Evolutionary conservation across 2,888 invertebrate species (phyloP).

Genomic region (Hypsopygia costalis): DNA sequence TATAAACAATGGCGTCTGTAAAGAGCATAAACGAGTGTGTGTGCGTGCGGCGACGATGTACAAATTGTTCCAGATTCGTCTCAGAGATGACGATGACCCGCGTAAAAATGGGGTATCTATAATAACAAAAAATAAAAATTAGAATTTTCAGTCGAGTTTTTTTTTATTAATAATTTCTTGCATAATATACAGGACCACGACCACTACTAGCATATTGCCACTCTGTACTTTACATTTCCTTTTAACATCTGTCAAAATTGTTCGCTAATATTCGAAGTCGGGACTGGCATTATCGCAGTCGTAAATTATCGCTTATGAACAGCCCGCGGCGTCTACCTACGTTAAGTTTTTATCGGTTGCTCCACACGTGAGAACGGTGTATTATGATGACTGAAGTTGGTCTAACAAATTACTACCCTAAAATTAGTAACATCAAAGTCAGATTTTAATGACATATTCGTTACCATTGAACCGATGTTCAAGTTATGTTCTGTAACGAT

Average conservation of each 20-base stretch:
- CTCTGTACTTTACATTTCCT: not conserved
- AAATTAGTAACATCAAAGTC: slow-evolving; percentile 13
- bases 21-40: no score
- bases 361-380: slow-evolving; percentile 45
- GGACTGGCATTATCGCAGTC: not conserved
- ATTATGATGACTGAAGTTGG: not conserved
- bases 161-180: no score
- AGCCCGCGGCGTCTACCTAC: slow-evolving; percentile 50
- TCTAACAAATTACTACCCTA: not conserved
- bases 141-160: no score
- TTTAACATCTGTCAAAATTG: slow-evolving; percentile 6
- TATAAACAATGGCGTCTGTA: no score
- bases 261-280: slow-evolving; percentile 1
- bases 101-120: no score
- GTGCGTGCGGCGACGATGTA: no score
- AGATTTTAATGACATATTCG: not conserved
- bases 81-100: no score
- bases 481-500: no score
- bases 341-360: slow-evolving; percentile 68
- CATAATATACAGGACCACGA: no score
- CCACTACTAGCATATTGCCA: no score
- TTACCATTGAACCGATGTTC: no score
- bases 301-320: slow-evolving; percentile 26
- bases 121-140: slow-evolving; percentile 1
- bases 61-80: no score